phyloP scores from a whole-genome alignment of 2,113 vertebrate genomes.

The Micronycteris hirsuta region DNA sequence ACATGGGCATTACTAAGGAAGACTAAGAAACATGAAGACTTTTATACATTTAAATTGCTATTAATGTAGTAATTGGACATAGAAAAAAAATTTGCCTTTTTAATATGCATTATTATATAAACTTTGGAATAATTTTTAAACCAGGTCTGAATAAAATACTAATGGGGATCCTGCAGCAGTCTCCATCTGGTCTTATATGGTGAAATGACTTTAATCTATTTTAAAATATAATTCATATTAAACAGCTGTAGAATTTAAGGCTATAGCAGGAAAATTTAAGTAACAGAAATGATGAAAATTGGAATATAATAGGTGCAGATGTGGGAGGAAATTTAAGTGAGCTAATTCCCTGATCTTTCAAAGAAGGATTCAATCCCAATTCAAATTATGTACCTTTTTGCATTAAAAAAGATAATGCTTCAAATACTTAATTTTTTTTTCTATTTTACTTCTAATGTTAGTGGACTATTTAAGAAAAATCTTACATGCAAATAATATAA shows the following conservation, averaged over 20 bases:
- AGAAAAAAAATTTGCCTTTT: neutral
- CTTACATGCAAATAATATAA: neutral
- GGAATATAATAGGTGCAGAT: neutral
- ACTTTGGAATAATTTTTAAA: neutral
- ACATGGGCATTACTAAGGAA: neutral
- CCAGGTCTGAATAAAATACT: neutral
- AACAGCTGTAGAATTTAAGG: neutral
- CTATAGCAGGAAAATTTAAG: neutral
- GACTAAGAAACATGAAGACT: neutral
- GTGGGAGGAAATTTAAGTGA: constrained; percentile 20
- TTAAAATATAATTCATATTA: constrained; percentile 13
- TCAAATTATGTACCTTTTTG: neutral
- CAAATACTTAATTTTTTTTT: neutral
- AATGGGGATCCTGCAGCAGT: neutral
- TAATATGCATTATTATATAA: neutral
- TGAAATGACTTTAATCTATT: neutral
- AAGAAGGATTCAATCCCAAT: constrained; percentile 2
- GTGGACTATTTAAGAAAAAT: neutral
- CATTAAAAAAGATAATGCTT: neutral
- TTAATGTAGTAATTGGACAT: neutral
- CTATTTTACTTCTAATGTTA: neutral
- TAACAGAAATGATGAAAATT: constrained; percentile 1
- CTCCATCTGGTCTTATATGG: neutral
- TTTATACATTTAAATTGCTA: neutral
- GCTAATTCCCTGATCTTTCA: constrained; percentile 4